phyloP scores from a whole-genome alignment of 2,113 vertebrate species.

The Carassius gibelio region DNA sequence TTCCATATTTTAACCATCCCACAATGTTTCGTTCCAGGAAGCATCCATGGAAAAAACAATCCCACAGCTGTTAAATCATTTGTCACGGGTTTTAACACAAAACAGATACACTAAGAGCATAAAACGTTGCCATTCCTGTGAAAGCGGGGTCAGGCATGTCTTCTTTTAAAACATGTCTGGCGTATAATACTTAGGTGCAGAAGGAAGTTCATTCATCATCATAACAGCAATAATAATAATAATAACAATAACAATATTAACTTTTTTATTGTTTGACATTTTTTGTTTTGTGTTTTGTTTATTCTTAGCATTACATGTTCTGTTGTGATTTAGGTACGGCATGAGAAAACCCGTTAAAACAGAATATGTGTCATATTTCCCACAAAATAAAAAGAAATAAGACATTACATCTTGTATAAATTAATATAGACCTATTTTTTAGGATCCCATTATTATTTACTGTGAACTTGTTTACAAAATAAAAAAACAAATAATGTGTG shows the following conservation, averaged over 20 bases:
- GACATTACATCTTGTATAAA: too few relatives aligned
- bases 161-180: constrained; percentile 6
- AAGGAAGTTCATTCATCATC: too few relatives aligned
- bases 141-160: background rate
- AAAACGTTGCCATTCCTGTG: constrained; percentile 5
- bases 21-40: constrained; percentile 59
- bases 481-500: too few relatives aligned
- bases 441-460: too few relatives aligned
- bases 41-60: constrained; percentile 42
- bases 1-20: constrained; percentile 53
- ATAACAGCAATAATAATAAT: background rate
- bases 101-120: constrained; percentile 49
- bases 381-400: background rate
- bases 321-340: too few relatives aligned
- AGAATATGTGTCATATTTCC: background rate
- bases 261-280: background rate
- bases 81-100: constrained; percentile 59
- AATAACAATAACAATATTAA: background rate
- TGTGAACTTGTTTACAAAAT: too few relatives aligned
- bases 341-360: background rate
- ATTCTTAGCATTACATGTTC: too few relatives aligned
- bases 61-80: constrained; percentile 52
- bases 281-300: background rate
- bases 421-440: too few relatives aligned
- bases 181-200: constrained; percentile 1